Percentiles rank a stretch among this genome's conserved stretches.
These are phyloP conservation scores for Asobara japonica DNA, from an alignment of 1,140 invertebrate genomes.

Conservation along the genomic window DNA sequence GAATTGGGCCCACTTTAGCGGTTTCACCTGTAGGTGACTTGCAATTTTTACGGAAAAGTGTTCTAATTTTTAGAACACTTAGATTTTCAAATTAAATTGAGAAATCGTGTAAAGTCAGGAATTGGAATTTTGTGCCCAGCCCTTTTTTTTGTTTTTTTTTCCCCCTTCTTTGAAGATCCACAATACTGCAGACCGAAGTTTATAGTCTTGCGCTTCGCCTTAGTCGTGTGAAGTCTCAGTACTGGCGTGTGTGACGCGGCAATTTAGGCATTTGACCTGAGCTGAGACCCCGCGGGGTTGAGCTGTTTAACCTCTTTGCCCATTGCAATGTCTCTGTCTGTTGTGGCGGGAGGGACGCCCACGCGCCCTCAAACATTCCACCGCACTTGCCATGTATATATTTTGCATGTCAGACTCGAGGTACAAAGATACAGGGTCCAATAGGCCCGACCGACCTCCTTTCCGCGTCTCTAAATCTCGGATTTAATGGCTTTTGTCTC, in stretches of 20 bases:
- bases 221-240: slow-evolving; percentile 35
- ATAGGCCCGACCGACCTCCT: not conserved
- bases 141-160: too few relatives aligned
- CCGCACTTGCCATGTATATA: not conserved
- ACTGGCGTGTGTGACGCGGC: slow-evolving; percentile 53
- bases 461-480: not conserved
- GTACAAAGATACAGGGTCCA: not conserved
- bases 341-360: slow-evolving; percentile 4
- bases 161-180: too few relatives aligned
- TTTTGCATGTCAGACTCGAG: not conserved
- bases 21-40: too few relatives aligned
- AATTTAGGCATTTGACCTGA: slow-evolving; percentile 61
- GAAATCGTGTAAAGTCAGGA: too few relatives aligned
- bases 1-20: too few relatives aligned
- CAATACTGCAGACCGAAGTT: too few relatives aligned
- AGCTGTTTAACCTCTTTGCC: slow-evolving; percentile 55
- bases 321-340: slow-evolving; percentile 55
- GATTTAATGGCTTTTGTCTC: not conserved
- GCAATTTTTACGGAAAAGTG: too few relatives aligned
- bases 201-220: too few relatives aligned
- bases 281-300: slow-evolving; percentile 49
- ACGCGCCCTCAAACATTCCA: slow-evolving; percentile 6
- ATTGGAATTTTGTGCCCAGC: too few relatives aligned
- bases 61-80: too few relatives aligned
- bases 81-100: too few relatives aligned